A percentile compares a stretch with the other conserved stretches of the same genome.
phyloP scores from a whole-genome alignment of 2,113 vertebrate genomes.

The Nematolebias whitei region DNA sequence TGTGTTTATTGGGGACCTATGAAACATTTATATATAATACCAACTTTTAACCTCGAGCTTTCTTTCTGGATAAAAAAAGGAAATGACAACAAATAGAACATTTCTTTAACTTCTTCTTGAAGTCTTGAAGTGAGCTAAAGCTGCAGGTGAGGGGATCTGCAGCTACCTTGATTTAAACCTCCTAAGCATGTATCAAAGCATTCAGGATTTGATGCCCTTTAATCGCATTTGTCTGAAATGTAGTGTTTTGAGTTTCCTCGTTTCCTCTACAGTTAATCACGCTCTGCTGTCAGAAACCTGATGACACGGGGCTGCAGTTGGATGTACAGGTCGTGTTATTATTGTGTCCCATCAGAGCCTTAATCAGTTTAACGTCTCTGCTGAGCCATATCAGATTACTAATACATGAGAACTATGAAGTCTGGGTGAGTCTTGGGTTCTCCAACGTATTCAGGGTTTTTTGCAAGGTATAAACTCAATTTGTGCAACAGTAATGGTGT shows the following conservation, averaged over 20 bases:
- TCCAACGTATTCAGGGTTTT: constrained; percentile 25
- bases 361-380: constrained; percentile 80
- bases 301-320: constrained; percentile 45
- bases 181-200: constrained; percentile 64
- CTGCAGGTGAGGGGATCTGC: constrained; percentile 17
- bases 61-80: too few species aligned
- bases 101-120: not conserved
- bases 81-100: not conserved
- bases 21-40: too few species aligned
- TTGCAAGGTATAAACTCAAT: constrained; percentile 14
- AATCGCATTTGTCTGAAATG: constrained; percentile 80
- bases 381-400: constrained; percentile 74
- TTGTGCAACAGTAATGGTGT: constrained; percentile 2
- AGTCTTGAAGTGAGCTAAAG: not conserved
- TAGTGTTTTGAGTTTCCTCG: constrained; percentile 69
- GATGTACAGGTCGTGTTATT: constrained; percentile 75
- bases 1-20: too few species aligned
- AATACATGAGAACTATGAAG: constrained; percentile 54
- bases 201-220: constrained; percentile 55
- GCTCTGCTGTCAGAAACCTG: constrained; percentile 60
- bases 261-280: constrained; percentile 76
- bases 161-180: constrained; percentile 41
- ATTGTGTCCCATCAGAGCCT: constrained; percentile 70
- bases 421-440: constrained; percentile 38
- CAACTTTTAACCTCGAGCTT: too few species aligned